These are phyloP conservation scores for Eulemur rubriventer DNA, from an alignment of 2,797 vertebrate species.

Conservation along the genomic window DNA sequence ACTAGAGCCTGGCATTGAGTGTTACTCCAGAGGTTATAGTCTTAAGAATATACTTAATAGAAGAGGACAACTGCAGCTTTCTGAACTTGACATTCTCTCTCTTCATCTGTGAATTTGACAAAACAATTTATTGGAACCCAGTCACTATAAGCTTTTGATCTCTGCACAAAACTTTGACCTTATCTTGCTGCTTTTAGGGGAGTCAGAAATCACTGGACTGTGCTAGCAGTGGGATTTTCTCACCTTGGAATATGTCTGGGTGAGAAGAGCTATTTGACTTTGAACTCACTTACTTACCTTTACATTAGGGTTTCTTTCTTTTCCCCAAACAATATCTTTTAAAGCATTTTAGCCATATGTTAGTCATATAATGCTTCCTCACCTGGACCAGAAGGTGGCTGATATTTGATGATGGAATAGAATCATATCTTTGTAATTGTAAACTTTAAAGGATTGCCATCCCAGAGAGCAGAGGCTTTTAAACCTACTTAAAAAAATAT, in stretches of 20 bases:
- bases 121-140: neutral
- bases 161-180: neutral
- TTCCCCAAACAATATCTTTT: neutral
- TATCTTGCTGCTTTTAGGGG: neutral
- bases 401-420: neutral
- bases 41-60: neutral
- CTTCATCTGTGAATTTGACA: neutral
- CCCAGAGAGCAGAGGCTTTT: neutral
- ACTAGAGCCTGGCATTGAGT: neutral
- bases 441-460: neutral
- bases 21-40: neutral
- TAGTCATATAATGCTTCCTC: neutral
- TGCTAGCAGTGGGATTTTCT: neutral
- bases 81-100: neutral
- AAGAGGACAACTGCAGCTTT: neutral
- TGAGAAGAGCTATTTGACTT: neutral
- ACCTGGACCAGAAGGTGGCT: neutral
- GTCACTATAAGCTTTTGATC: neutral
- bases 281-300: neutral
- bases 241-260: neutral
- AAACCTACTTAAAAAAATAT: neutral
- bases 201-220: neutral
- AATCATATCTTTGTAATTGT: neutral
- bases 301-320: neutral
- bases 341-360: neutral